Conservation (phyloP, 2,888 invertebrate genomes). For the Parapristionchus giblindavisi region DNA sequence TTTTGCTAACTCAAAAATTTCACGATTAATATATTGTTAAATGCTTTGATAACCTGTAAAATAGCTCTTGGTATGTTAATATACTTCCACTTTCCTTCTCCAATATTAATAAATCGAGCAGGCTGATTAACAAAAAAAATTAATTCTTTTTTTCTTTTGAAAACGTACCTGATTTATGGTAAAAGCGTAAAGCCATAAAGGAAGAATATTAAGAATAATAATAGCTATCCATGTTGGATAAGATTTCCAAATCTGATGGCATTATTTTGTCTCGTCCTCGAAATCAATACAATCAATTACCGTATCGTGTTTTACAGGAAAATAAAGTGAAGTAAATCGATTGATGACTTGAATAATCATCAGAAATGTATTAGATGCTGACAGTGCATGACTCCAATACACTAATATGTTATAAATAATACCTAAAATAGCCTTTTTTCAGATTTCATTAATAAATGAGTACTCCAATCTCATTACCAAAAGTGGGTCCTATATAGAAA, state of each 20-base stretch:
- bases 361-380: background rate
- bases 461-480: background rate
- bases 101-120: background rate
- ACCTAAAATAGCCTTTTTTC: background rate
- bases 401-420: background rate
- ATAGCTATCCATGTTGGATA: background rate
- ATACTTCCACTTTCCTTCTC: background rate
- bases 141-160: no score
- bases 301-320: background rate
- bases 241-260: background rate
- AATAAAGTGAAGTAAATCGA: background rate
- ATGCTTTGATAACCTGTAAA: background rate
- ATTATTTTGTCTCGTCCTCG: background rate
- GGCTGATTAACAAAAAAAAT: no score
- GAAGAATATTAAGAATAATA: background rate
- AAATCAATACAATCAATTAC: background rate
- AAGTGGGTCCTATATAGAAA: background rate
- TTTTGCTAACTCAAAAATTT: conserved; percentile 1
- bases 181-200: background rate
- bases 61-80: background rate
- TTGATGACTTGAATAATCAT: conserved; percentile 7
- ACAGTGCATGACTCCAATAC: background rate
- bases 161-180: conserved; percentile 5
- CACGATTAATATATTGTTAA: background rate
- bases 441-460: background rate